Base-by-base conservation (phyloP, 1,140 invertebrate genomes). In the Pseudomyrmex concolor region DNA sequence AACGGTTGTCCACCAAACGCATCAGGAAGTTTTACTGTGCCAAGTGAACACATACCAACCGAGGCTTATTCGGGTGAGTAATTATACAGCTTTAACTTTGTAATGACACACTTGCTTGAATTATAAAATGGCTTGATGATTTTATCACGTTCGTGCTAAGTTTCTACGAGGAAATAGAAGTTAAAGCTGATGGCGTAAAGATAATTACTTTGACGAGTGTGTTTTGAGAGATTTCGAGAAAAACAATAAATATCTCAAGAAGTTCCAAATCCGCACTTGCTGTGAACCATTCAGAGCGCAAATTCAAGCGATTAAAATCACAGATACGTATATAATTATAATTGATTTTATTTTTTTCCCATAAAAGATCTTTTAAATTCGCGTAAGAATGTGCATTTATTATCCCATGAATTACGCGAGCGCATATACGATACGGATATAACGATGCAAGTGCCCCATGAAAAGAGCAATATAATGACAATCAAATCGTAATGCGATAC, bases 21-120 rank as follows among this genome's bases (percentile, higher is more conserved):
- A n/a, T 63, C 86, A 15, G 90, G 82, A 64, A 90, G 84, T 62
- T 92, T 89, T 59, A 78, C 83, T 51, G 78, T 91, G 70, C 84
- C 91, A 82, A 85, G 88, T 34, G 91, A 92, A 54, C 90, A 91
- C 50, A 90, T 91, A 48, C 91, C 91, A 67, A 83, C 90, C 25
- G 91, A 92, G 68, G 70, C 89, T 8, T 92, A 91, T 68, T 88
- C 91, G 15, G 91, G 91, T 92, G 63, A 92, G 91, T 91, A 17
- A 22, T n/a, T 10, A 51, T 70, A 66, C n/a, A 10, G 5, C 15
- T 72, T 72, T 3, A 12, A n/a, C 5, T 10, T 3, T 74, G n/a
- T 51, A 68, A 67, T 15, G 12, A 22, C n/a, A 57, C 63, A 45
- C 63, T 25, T 12, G 8, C 43, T 43, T 8, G 7, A 2, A 34